These are phyloP conservation scores for Agelas oroides DNA, from an alignment of 37 sponge, comb jelly and placozoan species.

Conservation along the genomic window DNA sequence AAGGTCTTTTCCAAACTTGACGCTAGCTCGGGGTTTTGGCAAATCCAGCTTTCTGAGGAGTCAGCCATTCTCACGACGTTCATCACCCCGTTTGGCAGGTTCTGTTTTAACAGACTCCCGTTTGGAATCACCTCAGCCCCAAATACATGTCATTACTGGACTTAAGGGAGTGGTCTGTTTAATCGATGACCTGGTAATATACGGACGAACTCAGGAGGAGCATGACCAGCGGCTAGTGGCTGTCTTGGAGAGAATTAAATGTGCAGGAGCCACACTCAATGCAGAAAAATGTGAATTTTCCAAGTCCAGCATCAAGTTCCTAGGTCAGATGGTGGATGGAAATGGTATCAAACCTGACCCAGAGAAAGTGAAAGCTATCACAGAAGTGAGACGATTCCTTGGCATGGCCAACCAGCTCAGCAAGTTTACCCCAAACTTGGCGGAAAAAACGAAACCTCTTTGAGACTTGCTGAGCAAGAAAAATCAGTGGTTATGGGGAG, in stretches of 20 bases:
- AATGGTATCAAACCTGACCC: constrained; percentile 42
- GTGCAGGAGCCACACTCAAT: constrained; percentile 41
- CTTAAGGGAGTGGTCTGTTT: constrained; percentile 48
- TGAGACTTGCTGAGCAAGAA: constrained; percentile 27
- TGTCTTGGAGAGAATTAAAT: constrained; percentile 10
- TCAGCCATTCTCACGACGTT: constrained; percentile 40
- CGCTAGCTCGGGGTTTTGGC: constrained; percentile 58
- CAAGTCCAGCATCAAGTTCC: constrained; percentile 21
- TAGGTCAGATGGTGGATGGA: constrained; percentile 53
- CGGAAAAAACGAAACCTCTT: constrained; percentile 32
- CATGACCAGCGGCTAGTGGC: constrained; percentile 39
- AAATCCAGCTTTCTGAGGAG: constrained; percentile 20
- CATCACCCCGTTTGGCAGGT: constrained; percentile 48
- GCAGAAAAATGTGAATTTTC: constrained; percentile 51
- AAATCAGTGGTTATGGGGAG: constrained; percentile 46
- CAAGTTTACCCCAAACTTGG: constrained; percentile 38
- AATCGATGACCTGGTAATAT: constrained; percentile 47
- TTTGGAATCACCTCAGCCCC: constrained; percentile 64
- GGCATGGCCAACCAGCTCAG: constrained; percentile 57
- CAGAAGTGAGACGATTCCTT: constrained; percentile 35
- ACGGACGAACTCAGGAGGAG: constrained; percentile 29
- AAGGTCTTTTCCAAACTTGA: constrained; percentile 45
- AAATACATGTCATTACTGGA: constrained; percentile 19
- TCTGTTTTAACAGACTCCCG: constrained; percentile 45
- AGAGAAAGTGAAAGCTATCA: constrained; percentile 39